A percentile compares a stretch with the other conserved stretches of the same genome.
phyloP scores from a whole-genome alignment of 1,140 invertebrate species.

The Dinoponera quadriceps region DNA sequence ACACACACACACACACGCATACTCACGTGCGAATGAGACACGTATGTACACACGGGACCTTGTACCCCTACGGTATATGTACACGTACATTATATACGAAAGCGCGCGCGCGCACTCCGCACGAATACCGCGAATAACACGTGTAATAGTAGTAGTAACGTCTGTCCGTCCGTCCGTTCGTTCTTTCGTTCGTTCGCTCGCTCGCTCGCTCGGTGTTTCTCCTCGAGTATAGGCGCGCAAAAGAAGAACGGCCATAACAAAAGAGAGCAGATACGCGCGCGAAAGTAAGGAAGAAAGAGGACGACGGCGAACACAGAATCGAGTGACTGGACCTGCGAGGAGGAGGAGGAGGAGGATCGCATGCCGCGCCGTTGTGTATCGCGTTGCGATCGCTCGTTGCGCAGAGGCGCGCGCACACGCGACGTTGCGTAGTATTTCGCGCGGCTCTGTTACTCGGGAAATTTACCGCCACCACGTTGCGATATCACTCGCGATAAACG shows the following conservation, averaged over 20 bases:
- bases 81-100: background rate
- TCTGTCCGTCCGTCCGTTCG: background rate
- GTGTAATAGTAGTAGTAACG: conserved; percentile 5
- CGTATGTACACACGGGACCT: conserved; percentile 55
- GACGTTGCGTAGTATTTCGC: background rate
- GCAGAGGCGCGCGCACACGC: conserved; percentile 32
- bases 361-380: conserved; percentile 44
- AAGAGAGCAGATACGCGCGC: background rate
- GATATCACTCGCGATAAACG: no score
- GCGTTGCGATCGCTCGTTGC: conserved; percentile 18
- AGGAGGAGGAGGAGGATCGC: conserved; percentile 56
- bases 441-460: background rate
- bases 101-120: background rate
- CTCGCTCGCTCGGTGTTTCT: conserved; percentile 17
- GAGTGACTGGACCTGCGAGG: conserved; percentile 58
- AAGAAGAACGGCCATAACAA: conserved; percentile 31
- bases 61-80: conserved; percentile 47
- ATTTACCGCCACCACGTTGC: no score
- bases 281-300: conserved; percentile 22
- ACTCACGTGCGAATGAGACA: no score
- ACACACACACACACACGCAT: conserved; percentile 20
- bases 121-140: background rate
- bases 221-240: conserved; percentile 14
- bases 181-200: conserved; percentile 11
- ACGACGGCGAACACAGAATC: conserved; percentile 52